Percentiles rank a stretch among this genome's conserved stretches.
These are phyloP conservation scores for Rhopilema esculentum DNA, from an alignment of 30 jellyfish, hydroid and myxozoan genomes.

Conservation along the genomic window DNA sequence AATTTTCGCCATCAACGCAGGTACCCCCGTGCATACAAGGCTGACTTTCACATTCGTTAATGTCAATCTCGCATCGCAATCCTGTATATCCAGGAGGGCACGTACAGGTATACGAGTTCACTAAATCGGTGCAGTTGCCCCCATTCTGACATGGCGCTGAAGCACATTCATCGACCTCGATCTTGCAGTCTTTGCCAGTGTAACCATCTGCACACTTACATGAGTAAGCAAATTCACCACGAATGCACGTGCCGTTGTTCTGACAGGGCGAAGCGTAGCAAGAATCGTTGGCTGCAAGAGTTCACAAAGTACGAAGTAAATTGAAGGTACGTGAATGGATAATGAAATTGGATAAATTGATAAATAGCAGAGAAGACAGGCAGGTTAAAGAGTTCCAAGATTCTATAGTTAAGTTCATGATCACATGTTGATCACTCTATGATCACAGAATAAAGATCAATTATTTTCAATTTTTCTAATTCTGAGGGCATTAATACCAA, in stretches of 20 bases:
- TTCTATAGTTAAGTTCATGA: no score
- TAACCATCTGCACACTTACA: slow-evolving; percentile 88
- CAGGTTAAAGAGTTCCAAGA: neutral
- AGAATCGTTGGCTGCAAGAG: slow-evolving; percentile 65
- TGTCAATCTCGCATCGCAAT: slow-evolving; percentile 71
- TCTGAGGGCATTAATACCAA: no score
- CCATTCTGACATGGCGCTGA: slow-evolving; percentile 62
- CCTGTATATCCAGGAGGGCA: slow-evolving; percentile 91
- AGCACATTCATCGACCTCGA: slow-evolving; percentile 49
- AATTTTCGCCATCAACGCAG: slow-evolving; percentile 79
- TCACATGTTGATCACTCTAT: no score
- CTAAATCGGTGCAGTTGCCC: slow-evolving; percentile 65
- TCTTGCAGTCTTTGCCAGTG: slow-evolving; percentile 79
- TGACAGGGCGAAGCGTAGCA: slow-evolving; percentile 85
- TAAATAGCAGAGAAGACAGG: neutral
- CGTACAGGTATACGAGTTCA: slow-evolving; percentile 71
- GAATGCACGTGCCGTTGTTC: slow-evolving; percentile 86
- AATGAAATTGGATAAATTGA: no score
- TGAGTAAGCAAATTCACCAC: slow-evolving; percentile 73
- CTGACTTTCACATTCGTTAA: slow-evolving; percentile 84
- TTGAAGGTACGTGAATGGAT: neutral
- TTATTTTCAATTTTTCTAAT: no score
- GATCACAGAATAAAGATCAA: no score
- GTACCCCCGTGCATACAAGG: slow-evolving; percentile 81
- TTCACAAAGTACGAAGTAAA: neutral